Evolutionary conservation across 2,113 vertebrate genomes (phyloP).

Genomic region (Onychostruthus taczanowskii): DNA sequence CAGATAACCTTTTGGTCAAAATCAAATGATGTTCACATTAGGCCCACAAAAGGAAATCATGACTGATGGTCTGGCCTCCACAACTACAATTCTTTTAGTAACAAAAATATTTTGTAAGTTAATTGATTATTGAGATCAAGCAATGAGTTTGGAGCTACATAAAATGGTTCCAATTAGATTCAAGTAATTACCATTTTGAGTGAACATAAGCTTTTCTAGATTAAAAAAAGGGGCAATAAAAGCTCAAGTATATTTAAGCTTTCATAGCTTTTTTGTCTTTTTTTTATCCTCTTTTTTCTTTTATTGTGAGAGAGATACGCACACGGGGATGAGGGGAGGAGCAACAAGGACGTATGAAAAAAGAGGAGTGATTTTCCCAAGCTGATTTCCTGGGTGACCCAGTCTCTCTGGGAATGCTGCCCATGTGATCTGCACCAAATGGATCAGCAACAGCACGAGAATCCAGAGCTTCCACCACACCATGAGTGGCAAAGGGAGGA

Average conservation of each 20-base stretch:
- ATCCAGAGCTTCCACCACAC: constrained; percentile 37
- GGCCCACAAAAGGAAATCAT: constrained; percentile 8
- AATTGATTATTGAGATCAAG: constrained; percentile 69
- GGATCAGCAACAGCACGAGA: constrained; percentile 35
- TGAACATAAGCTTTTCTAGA: constrained; percentile 58
- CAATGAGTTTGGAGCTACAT: constrained; percentile 51
- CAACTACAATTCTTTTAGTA: constrained; percentile 58
- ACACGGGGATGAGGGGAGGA: not conserved
- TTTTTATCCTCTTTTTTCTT: not conserved
- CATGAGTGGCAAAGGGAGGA: constrained; percentile 28
- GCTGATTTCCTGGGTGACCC: constrained; percentile 62
- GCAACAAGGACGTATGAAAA: not conserved
- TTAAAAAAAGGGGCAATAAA: constrained; percentile 51
- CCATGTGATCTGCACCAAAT: constrained; percentile 55
- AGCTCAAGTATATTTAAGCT: constrained; percentile 60
- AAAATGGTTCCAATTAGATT: constrained; percentile 69
- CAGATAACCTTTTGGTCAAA: constrained; percentile 40
- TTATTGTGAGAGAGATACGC: not conserved
- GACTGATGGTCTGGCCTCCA: constrained; percentile 63
- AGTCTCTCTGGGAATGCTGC: constrained; percentile 58
- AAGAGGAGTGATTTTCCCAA: constrained; percentile 73
- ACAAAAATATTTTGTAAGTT: constrained; percentile 64
- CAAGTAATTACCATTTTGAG: constrained; percentile 64
- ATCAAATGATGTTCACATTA: constrained; percentile 65
- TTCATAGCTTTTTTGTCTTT: constrained; percentile 25